Base-by-base conservation (phyloP, 2,888 invertebrate genomes). In the Galerucella nymphaeae region DNA sequence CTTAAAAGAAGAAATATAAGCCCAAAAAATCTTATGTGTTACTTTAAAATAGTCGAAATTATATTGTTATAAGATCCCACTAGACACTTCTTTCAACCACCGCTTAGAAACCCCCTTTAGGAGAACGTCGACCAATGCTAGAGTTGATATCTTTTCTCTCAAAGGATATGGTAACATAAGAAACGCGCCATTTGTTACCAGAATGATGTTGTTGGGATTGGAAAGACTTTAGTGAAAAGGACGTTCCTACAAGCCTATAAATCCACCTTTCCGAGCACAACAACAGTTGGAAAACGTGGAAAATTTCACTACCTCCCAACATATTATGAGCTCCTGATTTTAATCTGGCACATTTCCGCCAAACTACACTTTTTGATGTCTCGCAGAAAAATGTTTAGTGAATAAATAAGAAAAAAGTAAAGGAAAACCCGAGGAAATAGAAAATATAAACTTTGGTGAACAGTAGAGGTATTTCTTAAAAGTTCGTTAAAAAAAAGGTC, bases 361-460 rank as follows among this genome's bases (percentile, higher is more conserved):
- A 83, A 83, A 83, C 83, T 83, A 83, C 82, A 80, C 80, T 82
- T 83, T 83, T 82, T 83, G 76, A 63, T 62, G 45, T 13, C 41
- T 69, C 50, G 20, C 57, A 53, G 69, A 71, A 79, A 81, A 78
- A 81, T 81, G 79, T 77, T 79, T 81, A 82, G 81, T 82, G 78
- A 48, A 65, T 8, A 65, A 53, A 45, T 16, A 8, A 9, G n/a
- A 9, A 9, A 50, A 64, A 13, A 8, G 61, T 3, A 16, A 42
- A 4, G 11, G 58, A 2, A 8, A 42, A 58, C 30, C 5, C 30
- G 14, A 14, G 8, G 8, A 55, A 55, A n/a, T 4, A n/a, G 48
- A 48, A n/a, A 45, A 45, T 45, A 45, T 30, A 30, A 30, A 8
- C 8, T 30, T 30, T 30, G 30, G 6, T 30, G 30, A 30, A 8